Percentiles rank a stretch among this genome's conserved stretches.
Evolutionary conservation across 2,888 invertebrate species (phyloP).

Genomic region (Drosophila cyrtoloma): DNA sequence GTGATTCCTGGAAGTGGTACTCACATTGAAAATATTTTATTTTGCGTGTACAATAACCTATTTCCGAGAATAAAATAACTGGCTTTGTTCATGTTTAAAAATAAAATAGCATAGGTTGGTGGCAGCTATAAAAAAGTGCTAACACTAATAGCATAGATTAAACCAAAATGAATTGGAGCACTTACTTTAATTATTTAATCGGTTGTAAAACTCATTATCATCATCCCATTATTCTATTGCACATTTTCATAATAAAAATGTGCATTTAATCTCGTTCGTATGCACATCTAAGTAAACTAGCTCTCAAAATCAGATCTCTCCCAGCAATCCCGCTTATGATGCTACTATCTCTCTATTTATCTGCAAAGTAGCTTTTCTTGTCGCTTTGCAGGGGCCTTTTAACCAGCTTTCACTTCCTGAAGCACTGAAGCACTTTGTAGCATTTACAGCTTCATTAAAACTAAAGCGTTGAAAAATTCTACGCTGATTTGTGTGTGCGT

Average conservation of each 20-base stretch:
- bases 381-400: not conserved
- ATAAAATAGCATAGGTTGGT: not conserved
- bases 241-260: not conserved
- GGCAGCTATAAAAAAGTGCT: not conserved
- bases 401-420: conserved; percentile 32
- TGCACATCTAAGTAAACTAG: not conserved
- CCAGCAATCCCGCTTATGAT: not conserved
- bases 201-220: not conserved
- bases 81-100: not conserved
- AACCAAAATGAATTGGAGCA: not conserved
- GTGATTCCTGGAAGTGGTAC: not conserved
- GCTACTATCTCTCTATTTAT: not conserved
- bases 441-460: conserved; percentile 71
- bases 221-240: not conserved
- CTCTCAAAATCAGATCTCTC: not conserved
- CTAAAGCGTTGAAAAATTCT: conserved; percentile 70
- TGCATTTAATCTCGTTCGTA: not conserved
- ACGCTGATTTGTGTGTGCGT: conserved; percentile 69
- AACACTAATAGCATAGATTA: not conserved
- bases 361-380: conserved; percentile 1
- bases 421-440: conserved; percentile 58
- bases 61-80: not conserved
- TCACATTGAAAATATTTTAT: too few species aligned
- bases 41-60: not conserved
- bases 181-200: not conserved